Evolutionary conservation across 2,888 invertebrate species (phyloP).

Genomic region (Drosophila infuscata): DNA sequence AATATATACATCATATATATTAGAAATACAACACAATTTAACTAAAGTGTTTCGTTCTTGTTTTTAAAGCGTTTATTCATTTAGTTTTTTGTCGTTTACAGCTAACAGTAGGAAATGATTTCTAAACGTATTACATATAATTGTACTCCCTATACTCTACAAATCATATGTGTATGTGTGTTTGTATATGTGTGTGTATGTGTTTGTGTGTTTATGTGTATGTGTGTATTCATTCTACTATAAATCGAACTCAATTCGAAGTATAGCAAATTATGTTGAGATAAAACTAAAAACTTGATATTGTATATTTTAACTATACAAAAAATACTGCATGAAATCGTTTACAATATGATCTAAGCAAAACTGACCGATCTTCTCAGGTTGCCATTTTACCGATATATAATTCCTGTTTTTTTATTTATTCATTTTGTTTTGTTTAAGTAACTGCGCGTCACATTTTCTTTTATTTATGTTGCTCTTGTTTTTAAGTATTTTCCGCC

Average conservation of each 20-base stretch:
- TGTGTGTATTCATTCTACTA: slow-evolving; percentile 33
- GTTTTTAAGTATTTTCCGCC: slow-evolving; percentile 65
- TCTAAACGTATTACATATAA: slow-evolving; percentile 73
- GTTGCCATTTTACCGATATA: slow-evolving; percentile 29
- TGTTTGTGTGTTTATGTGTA: slow-evolving; percentile 26
- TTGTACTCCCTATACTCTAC: slow-evolving; percentile 61
- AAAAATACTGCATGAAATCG: slow-evolving; percentile 77
- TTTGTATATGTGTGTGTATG: slow-evolving; percentile 16
- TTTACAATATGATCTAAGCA: slow-evolving; percentile 60
- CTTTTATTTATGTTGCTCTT: neutral
- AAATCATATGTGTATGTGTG: slow-evolving; percentile 30
- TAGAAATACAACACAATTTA: neutral
- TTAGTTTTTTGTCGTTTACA: slow-evolving; percentile 73
- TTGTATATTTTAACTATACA: slow-evolving; percentile 79
- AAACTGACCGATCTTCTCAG: slow-evolving; percentile 26
- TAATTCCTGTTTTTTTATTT: slow-evolving; percentile 44
- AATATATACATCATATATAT: neutral
- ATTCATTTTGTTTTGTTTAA: slow-evolving; percentile 41
- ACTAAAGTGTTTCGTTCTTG: neutral
- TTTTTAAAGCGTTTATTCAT: slow-evolving; percentile 76
- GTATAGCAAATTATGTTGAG: slow-evolving; percentile 36
- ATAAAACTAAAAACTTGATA: slow-evolving; percentile 66
- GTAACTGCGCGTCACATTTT: slow-evolving; percentile 64
- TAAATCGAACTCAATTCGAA: slow-evolving; percentile 67
- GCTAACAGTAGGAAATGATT: slow-evolving; percentile 79